Evolutionary conservation across 2,888 invertebrate species (phyloP).

Genomic region (Xanthorhoe spadicearia): DNA sequence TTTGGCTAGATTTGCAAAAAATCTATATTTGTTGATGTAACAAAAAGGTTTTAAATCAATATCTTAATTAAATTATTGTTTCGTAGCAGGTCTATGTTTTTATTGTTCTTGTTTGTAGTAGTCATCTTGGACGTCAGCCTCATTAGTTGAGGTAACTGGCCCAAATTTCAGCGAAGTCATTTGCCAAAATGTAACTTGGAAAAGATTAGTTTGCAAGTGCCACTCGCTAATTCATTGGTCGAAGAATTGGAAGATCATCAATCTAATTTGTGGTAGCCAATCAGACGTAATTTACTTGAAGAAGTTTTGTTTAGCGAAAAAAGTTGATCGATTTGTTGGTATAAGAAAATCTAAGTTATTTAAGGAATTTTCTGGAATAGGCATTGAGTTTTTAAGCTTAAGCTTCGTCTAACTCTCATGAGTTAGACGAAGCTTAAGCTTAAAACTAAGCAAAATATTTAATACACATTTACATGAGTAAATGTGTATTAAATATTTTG

Average conservation of each 20-base stretch:
- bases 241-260: slow-evolving; percentile 43
- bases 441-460: too few relatives aligned
- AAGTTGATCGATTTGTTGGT: slow-evolving; percentile 2
- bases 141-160: slow-evolving; percentile 81
- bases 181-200: slow-evolving; percentile 65
- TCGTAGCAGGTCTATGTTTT: slow-evolving; percentile 47
- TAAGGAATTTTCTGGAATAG: not conserved
- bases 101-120: slow-evolving; percentile 67
- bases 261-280: slow-evolving; percentile 40
- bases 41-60: too few relatives aligned
- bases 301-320: slow-evolving; percentile 10
- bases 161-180: slow-evolving; percentile 76
- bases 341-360: not conserved
- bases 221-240: slow-evolving; percentile 52
- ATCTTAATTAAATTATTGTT: not conserved
- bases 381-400: not conserved
- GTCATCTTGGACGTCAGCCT: slow-evolving; percentile 78
- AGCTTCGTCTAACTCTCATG: not conserved
- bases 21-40: too few relatives aligned
- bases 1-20: too few relatives aligned
- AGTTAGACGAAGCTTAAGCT: too few relatives aligned
- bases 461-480: too few relatives aligned
- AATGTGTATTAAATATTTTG: too few relatives aligned
- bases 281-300: slow-evolving; percentile 35
- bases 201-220: slow-evolving; percentile 58